Evolutionary conservation across 2,888 invertebrate genomes (phyloP).

Genomic region (Drosophila macrospina): DNA sequence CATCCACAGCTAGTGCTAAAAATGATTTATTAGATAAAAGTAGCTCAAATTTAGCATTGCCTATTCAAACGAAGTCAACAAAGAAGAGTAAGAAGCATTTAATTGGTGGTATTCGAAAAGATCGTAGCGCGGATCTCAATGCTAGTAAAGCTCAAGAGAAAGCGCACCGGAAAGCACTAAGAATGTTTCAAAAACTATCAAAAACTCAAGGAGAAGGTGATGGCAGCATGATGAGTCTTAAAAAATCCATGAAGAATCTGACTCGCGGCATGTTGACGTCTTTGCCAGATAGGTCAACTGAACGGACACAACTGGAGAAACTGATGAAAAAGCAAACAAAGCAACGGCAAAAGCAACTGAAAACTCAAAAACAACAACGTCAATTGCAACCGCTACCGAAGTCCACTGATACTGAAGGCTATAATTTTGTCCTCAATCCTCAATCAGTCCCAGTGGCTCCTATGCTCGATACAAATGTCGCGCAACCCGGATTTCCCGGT

Average conservation of each 20-base stretch:
- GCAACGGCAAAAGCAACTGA: conserved; percentile 69
- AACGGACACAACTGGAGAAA: conserved; percentile 72
- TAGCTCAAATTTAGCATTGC: neutral
- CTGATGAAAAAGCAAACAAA: conserved; percentile 76
- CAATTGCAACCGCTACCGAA: conserved; percentile 15
- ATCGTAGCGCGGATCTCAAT: neutral
- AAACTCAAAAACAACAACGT: conserved; percentile 44
- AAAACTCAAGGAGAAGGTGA: conserved; percentile 38
- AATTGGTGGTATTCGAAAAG: neutral
- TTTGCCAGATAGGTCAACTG: conserved; percentile 47
- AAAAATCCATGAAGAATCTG: conserved; percentile 51
- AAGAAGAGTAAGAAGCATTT: conserved; percentile 66
- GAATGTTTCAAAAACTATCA: conserved; percentile 76
- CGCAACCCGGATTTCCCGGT: neutral
- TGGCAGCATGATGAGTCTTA: conserved; percentile 26
- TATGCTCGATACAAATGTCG: neutral
- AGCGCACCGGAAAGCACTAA: conserved; percentile 76
- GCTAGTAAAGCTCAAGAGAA: conserved; percentile 67
- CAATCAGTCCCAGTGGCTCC: neutral
- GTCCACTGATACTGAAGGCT: neutral
- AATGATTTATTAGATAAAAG: conserved; percentile 1
- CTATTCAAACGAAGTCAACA: conserved; percentile 8
- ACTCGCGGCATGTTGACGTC: conserved; percentile 33
- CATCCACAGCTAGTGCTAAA: neutral
- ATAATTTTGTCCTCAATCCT: neutral